Base-by-base conservation (phyloP, 2,888 invertebrate species). In the Acleris sparsana region DNA sequence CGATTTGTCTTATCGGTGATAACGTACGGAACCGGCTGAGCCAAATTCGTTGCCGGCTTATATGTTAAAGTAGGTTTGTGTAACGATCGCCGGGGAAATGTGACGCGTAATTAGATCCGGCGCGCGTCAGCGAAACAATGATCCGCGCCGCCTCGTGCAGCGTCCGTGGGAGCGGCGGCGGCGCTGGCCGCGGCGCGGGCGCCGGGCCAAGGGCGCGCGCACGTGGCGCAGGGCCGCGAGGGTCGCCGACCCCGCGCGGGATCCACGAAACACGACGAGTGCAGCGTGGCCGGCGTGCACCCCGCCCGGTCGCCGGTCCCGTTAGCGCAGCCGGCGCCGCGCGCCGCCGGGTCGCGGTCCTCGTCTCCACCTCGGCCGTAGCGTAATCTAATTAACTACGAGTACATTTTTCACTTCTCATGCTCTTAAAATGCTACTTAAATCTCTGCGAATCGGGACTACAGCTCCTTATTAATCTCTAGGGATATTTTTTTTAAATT, bases 1-100 rank as follows among this genome's bases (percentile, higher is more conserved):
- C 60, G 64, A 65, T 65, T 65, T 43, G 33, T 20, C 33, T 58
- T 65, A 65, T 65, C 64, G 43, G 2, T 6, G 63, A 65, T 65
- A 65, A 55, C 44, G 39, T 9, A 49, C 53, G 25, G 53, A 49
- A 55, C 49, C 43, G 29, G 16, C 25, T 43, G 39, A 48, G 59
- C 58, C 22, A 57, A 51, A 13, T 53, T 39, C 25, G 48, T 51
- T 33, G 52, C 39, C 20, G 22, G 53, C 39, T 48, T 58, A 33
- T 46, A 33, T 29, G 53, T 29, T 39, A 22, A 59, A 22, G 53
- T 18, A 33, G 53, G 9, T 53, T 53, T 48, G 16, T 33, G 53
- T 11, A 5, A 25, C 46, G 29, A 1, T 29, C 22, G 22, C 13
- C 13, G n/a, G n/a, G 1, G 55, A 18, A 16, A 55, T 55, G 43